Evolutionary conservation across 2,113 vertebrate species (phyloP).

Genomic region (Gymnocephalus cernua): DNA sequence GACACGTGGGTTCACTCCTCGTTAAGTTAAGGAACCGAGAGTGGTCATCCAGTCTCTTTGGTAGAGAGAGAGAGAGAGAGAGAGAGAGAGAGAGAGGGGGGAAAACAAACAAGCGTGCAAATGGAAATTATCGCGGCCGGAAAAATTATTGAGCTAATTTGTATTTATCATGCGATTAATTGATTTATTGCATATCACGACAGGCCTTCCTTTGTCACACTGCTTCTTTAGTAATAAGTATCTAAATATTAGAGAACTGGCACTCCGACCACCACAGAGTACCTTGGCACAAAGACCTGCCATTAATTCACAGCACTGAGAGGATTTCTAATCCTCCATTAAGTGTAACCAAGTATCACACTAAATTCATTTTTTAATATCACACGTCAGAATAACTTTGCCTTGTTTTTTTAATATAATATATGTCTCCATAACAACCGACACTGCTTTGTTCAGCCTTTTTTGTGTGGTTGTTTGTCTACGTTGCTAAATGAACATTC

Average conservation of each 20-base stretch:
- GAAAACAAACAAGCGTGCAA: no score
- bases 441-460: not conserved
- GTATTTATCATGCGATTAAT: no score
- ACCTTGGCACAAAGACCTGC: slow-evolving; percentile 19
- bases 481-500: not conserved
- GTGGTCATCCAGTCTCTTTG: no score
- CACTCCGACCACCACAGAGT: slow-evolving; percentile 9
- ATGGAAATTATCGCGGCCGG: no score
- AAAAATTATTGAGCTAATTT: no score
- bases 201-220: slow-evolving; percentile 27
- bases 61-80: no score
- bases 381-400: not conserved
- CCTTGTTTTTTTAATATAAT: not conserved
- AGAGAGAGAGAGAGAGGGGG: no score
- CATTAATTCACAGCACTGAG: slow-evolving; percentile 24
- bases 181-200: no score
- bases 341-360: not conserved
- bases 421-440: slow-evolving; percentile 9
- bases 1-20: no score
- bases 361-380: not conserved
- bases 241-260: slow-evolving; percentile 25
- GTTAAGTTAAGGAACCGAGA: no score
- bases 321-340: slow-evolving; percentile 21
- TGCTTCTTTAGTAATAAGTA: not conserved
- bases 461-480: not conserved